Conservation (phyloP, 2,113 vertebrate species). For the Oncorhynchus clarkii region DNA sequence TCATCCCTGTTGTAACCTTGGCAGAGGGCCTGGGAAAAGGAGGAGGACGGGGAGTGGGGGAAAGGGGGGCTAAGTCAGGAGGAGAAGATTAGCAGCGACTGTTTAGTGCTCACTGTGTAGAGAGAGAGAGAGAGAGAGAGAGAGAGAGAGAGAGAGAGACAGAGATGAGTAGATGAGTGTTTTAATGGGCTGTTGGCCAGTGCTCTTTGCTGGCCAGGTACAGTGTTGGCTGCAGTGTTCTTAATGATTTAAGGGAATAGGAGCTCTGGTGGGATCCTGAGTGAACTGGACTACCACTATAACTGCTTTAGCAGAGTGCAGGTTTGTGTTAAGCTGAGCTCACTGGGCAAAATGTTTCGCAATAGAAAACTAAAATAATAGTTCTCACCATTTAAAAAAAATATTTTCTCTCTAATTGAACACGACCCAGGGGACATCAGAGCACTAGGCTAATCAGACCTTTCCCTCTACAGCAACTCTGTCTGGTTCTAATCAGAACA, state of each 20-base stretch:
- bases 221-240: conserved; percentile 12
- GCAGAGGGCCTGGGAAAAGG: conserved; percentile 28
- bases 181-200: no score
- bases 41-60: no score
- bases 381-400: no score
- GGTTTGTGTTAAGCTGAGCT: background rate
- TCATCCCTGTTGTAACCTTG: conserved; percentile 41
- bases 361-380: no score
- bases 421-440: no score
- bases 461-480: background rate
- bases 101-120: conserved; percentile 6
- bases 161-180: no score
- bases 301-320: background rate
- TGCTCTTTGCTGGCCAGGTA: background rate
- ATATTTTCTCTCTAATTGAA: no score
- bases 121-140: background rate
- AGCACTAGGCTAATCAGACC: background rate
- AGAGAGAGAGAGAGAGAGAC: background rate
- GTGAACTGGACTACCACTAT: conserved; percentile 3
- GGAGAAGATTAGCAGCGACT: background rate
- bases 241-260: conserved; percentile 21
- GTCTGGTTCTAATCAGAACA: background rate
- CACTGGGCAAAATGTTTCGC: no score
- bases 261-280: no score
- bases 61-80: conserved; percentile 31